These are phyloP conservation scores for Aphelinus atriplicis DNA, from an alignment of 1,140 invertebrate species.

Conservation along the genomic window DNA sequence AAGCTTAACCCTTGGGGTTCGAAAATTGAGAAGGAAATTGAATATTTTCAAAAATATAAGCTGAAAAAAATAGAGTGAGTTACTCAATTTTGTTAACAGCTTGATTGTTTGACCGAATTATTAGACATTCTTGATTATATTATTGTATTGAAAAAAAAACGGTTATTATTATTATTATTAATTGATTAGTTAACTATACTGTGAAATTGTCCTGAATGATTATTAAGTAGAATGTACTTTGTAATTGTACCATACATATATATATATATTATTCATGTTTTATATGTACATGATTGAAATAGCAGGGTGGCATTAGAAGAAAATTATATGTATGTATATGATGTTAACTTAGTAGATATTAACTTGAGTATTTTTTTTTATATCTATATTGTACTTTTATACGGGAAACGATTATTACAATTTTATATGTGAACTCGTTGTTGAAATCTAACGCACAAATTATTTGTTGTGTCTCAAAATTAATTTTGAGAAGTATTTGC, in stretches of 20 bases:
- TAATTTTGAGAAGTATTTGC: too few species aligned
- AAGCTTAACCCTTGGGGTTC: too few species aligned
- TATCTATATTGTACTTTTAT: not conserved
- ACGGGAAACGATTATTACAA: too few species aligned
- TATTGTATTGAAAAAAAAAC: conserved; percentile 1
- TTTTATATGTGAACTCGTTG: too few species aligned
- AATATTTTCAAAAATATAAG: too few species aligned
- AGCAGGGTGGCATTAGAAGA: not conserved
- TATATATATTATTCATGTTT: conserved; percentile 17
- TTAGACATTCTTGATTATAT: not conserved
- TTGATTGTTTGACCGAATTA: too few species aligned
- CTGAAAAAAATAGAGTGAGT: too few species aligned
- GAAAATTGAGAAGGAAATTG: too few species aligned
- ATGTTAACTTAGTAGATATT: not conserved
- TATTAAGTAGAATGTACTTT: conserved; percentile 8
- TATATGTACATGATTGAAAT: conserved; percentile 4
- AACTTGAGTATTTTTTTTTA: not conserved
- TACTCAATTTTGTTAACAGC: too few species aligned
- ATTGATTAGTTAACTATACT: conserved; percentile 12
- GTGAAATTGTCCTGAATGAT: conserved; percentile 10
- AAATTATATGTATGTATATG: not conserved
- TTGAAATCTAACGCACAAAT: too few species aligned
- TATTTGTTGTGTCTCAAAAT: too few species aligned
- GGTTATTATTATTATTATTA: conserved; percentile 17
- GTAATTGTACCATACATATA: conserved; percentile 21